Conservation (phyloP, 1,140 invertebrate species). For the Chrysomallon squamiferum region DNA sequence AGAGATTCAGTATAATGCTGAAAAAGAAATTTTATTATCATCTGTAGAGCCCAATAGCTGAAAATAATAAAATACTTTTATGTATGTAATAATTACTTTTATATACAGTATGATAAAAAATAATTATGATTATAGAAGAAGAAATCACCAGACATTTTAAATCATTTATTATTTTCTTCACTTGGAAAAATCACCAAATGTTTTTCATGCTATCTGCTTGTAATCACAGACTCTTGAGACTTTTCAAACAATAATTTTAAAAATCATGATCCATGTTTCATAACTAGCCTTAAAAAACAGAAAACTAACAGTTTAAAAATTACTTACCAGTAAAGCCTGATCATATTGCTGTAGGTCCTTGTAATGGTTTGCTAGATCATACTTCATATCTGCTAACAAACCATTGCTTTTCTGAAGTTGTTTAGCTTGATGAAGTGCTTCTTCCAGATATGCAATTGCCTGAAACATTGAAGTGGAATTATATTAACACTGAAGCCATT, state of each 20-base stretch:
- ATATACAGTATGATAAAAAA: neutral
- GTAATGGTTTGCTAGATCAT: conserved; percentile 32
- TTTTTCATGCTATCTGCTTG: too few relatives aligned
- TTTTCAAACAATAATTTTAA: too few relatives aligned
- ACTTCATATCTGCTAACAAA: conserved; percentile 16
- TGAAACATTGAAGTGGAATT: conserved; percentile 4
- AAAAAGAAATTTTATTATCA: conserved; percentile 5
- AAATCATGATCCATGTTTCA: too few relatives aligned
- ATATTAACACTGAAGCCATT: neutral
- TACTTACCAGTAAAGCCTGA: conserved; percentile 25
- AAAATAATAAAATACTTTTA: neutral
- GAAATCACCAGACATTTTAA: too few relatives aligned
- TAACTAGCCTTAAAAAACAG: too few relatives aligned
- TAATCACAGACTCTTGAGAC: too few relatives aligned
- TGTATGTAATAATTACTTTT: neutral
- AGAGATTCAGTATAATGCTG: conserved; percentile 40
- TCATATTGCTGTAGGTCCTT: conserved; percentile 33
- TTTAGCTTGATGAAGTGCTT: conserved; percentile 16
- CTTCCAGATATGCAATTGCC: conserved; percentile 25
- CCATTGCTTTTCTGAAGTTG: conserved; percentile 1
- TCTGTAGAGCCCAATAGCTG: neutral
- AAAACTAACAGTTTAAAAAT: too few relatives aligned
- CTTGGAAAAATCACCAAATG: too few relatives aligned
- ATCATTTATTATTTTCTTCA: too few relatives aligned
- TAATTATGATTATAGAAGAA: neutral